These are phyloP conservation scores for Drosophila paramelanica DNA, from an alignment of 2,888 invertebrate genomes.

Conservation along the genomic window DNA sequence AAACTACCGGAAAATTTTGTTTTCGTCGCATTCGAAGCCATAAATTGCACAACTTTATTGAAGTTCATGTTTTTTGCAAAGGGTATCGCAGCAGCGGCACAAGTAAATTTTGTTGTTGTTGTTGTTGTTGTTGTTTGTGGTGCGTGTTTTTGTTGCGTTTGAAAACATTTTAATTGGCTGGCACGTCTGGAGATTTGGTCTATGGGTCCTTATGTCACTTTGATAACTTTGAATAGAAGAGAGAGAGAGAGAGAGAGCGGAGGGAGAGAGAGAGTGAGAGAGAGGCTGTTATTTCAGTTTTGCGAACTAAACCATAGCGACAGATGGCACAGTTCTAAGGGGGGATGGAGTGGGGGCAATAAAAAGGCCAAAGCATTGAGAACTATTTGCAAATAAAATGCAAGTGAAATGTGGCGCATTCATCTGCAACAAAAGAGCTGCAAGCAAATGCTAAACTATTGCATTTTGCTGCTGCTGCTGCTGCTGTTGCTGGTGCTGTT, in stretches of 20 bases:
- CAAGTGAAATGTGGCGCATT: slow-evolving; percentile 77
- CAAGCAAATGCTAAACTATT: slow-evolving; percentile 71
- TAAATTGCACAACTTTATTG: neutral
- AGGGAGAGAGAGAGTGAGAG: too few relatives aligned
- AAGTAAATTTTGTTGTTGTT: neutral
- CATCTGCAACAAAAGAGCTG: slow-evolving; percentile 70
- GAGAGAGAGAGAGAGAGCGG: too few relatives aligned
- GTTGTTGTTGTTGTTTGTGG: too few relatives aligned
- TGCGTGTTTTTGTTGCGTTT: neutral
- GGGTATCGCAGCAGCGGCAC: neutral
- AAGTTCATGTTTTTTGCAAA: neutral
- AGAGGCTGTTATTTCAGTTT: neutral
- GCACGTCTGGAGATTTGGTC: slow-evolving; percentile 7
- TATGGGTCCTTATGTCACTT: slow-evolving; percentile 28
- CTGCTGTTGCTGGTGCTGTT: slow-evolving; percentile 19
- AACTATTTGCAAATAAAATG: slow-evolving; percentile 72
- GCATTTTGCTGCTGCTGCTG: slow-evolving; percentile 41
- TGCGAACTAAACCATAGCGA: slow-evolving; percentile 5
- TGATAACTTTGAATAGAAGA: slow-evolving; percentile 21
- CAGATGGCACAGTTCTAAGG: slow-evolving; percentile 14
- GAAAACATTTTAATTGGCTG: slow-evolving; percentile 43
- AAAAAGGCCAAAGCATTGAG: slow-evolving; percentile 39
- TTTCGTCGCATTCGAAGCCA: too few relatives aligned
- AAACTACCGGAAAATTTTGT: too few relatives aligned
- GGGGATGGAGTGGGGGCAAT: slow-evolving; percentile 3